Base-by-base conservation (phyloP, 2,113 vertebrate species). In the Odontophorus gujanensis region DNA sequence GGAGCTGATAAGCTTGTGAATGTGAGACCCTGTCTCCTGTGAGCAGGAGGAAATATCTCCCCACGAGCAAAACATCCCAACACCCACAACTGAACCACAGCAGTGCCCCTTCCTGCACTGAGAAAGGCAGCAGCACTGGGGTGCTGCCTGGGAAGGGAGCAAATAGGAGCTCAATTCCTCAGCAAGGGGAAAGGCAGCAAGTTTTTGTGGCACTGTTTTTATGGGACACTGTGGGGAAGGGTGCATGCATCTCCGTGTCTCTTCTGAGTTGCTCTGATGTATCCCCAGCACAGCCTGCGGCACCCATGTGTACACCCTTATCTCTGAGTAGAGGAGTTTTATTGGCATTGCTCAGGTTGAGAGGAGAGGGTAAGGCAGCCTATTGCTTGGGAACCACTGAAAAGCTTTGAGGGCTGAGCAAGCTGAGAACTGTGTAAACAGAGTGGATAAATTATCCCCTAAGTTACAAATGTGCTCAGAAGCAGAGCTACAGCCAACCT, bases 341-440 rank as follows among this genome's bases (percentile, higher is more conserved):
- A 30, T 91, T 65, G 83, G 83, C 26, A 11, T 57, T 78, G 51
- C 68, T 90, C 11, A 36, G 36, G 57, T 43, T 75, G 43, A 72
- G 68, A 15, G 0, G 0, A 43, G 40, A 77, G 25, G 47, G 17
- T 55, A 68, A 65, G 79, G 18, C 61, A 87, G 18, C 24, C 51
- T 83, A 89, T 83, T 81, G 20, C 76, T 63, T 83, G 65, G 61
- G 73, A 92, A 88, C 65, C 36, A 3, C 7, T 68, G 65, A 78
- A 81, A 81, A 78, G 16, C 34, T 32, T 85, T 19, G 4, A 68
- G 69, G 76, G 82, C 85, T 88, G 65, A 81, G 85, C 76, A 84
- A 93, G 58, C 92, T 55, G 92, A 88, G 93, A 90, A 84, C 43
- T 86, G 53, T 81, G 92, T 93, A 93, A 96, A 94, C 85, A 94